These are phyloP conservation scores for Dromius quadrimaculatus DNA, from an alignment of 2,888 invertebrate species.

Conservation along the genomic window DNA sequence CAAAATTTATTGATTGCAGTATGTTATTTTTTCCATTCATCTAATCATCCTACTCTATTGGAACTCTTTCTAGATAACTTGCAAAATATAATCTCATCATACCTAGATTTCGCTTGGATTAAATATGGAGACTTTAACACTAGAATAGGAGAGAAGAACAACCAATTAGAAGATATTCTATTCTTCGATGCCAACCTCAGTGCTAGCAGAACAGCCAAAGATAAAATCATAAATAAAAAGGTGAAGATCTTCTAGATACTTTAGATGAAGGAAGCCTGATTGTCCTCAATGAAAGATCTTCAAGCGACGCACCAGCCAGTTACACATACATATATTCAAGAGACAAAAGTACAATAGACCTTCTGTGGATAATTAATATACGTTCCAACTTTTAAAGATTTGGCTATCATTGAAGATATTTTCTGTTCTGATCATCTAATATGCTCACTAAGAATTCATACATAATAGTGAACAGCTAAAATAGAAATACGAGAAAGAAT, in stretches of 20 bases:
- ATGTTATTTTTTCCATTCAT: not conserved
- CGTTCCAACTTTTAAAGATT: not conserved
- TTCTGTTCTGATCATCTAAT: not conserved
- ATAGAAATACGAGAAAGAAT: not conserved
- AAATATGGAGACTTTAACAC: not conserved
- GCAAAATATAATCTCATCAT: not conserved
- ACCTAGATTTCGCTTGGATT: not conserved
- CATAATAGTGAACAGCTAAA: too few species aligned
- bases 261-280: not conserved
- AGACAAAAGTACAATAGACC: not conserved
- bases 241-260: not conserved
- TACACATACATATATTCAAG: not conserved
- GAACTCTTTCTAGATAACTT: not conserved
- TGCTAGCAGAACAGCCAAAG: not conserved
- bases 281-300: not conserved
- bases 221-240: not conserved
- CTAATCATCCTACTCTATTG: not conserved
- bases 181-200: not conserved
- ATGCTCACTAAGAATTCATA: slow-evolving; percentile 1
- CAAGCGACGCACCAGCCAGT: not conserved
- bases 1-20: not conserved
- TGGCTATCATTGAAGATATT: not conserved
- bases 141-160: not conserved
- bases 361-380: not conserved
- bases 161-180: not conserved